Conservation (phyloP, 1,140 invertebrate genomes). For the Dolichoris vasculosae region DNA sequence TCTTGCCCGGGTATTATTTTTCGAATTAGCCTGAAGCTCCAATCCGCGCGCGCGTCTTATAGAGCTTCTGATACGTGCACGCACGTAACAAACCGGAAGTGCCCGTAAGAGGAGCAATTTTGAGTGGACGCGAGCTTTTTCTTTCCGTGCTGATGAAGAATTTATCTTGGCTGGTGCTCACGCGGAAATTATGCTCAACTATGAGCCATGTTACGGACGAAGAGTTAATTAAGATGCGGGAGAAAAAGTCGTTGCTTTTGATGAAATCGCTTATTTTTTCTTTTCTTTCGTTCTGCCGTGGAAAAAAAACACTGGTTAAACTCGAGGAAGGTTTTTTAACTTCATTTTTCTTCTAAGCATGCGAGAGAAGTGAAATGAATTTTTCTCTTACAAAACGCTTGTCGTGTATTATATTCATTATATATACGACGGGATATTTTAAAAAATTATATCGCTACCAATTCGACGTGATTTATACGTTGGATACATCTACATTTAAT, state of each 20-base stretch:
- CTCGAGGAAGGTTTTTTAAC: neutral
- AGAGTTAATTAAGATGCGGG: slow-evolving; percentile 29
- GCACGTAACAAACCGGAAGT: neutral
- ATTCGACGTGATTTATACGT: neutral
- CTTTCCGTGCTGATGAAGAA: neutral
- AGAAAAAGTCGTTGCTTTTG: neutral
- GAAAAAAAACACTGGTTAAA: neutral
- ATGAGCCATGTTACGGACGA: too few species aligned
- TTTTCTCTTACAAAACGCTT: too few species aligned
- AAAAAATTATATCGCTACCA: neutral
- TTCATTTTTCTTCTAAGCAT: neutral
- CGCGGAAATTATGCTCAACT: neutral
- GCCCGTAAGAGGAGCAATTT: neutral
- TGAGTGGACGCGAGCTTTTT: neutral
- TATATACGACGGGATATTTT: neutral
- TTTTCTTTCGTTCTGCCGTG: neutral
- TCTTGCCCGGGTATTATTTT: slow-evolving; percentile 11
- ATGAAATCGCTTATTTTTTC: slow-evolving; percentile 27
- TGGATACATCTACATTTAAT: neutral
- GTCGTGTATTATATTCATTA: neutral
- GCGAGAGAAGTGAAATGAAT: too few species aligned
- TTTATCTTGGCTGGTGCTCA: neutral
- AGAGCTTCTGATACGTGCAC: neutral
- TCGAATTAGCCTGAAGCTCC: slow-evolving; percentile 40
- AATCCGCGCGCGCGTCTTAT: slow-evolving; percentile 10